Conservation (phyloP, 2,113 vertebrate species). For the Tetrao urogallus region DNA sequence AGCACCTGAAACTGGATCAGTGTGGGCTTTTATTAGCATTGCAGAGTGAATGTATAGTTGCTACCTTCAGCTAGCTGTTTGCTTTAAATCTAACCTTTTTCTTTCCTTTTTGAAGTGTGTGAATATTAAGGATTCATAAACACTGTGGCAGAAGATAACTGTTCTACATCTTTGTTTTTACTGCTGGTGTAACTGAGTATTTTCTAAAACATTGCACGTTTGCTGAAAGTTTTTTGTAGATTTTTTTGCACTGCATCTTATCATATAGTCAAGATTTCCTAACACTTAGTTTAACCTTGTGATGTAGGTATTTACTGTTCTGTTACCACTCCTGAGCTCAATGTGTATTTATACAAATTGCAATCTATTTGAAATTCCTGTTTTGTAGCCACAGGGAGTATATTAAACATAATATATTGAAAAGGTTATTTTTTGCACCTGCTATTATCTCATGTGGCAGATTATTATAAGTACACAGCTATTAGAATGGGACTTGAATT, state of each 20-base stretch:
- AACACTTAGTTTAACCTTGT: background rate
- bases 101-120: background rate
- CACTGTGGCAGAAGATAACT: background rate
- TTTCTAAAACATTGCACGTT: background rate
- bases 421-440: background rate
- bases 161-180: background rate
- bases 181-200: background rate
- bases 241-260: background rate
- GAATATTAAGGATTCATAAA: background rate
- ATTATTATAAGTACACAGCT: background rate
- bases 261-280: background rate
- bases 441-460: background rate
- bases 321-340: accelerated
- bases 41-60: background rate
- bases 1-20: background rate
- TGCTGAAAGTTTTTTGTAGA: background rate
- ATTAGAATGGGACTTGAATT: background rate
- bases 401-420: background rate
- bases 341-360: accelerated
- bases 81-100: background rate
- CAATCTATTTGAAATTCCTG: background rate
- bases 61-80: background rate
- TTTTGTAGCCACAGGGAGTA: background rate
- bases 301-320: background rate
- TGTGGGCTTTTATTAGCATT: background rate